Base-by-base conservation (phyloP, 37 sponge, comb jelly and placozoan species). In the Diacarnus erythraeanus region DNA sequence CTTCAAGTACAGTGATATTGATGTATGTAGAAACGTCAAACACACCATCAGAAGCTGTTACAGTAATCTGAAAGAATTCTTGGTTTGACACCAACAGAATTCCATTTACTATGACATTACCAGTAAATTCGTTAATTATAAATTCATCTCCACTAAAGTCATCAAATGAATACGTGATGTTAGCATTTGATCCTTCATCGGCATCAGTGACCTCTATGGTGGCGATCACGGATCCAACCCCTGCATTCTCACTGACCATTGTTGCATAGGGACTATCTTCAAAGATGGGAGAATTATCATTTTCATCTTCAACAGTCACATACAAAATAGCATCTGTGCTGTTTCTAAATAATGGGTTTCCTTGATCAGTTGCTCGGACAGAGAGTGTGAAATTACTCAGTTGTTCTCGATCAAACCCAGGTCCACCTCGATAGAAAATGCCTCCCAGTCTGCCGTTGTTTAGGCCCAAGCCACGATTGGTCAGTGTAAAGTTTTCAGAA, bases 371-470 rank as follows among this genome's bases (percentile, higher is more conserved):
- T 9, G 87, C 94, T 27, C 1, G 20, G 8, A 92, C 65, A 21
- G 80, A 42, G 10, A 92, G 38, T 61, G 64, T 81, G 79, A 88
- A 78, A 63, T 56, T 84, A 8, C 37, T 57, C 23, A 38, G 21
- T 17, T 68, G 37, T 40, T 90, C 91, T 25, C 84, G 77, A 76
- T 92, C 93, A 29, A 92, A 59, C 12, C 42, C 75, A 68, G 72
- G 51, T 6, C 51, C 51, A 42, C 29, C 51, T 18, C 15, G 51
- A 29, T 72, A 72, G 72, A 5, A 5, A 25, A 44, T 4, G 2
- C 22, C 65, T 63, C 30, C 47, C 1, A 20, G 36, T 5, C 21
- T 27, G 25, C 47, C 43, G 9, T 9, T 12, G 35, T 4, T 69
- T 18, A 22, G 38, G 34, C 10, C 20, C 20, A 38, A 5, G 2